Evolutionary conservation across 2,113 vertebrate genomes (phyloP), one percentile per base, ranked within the genome.

Genomic region (Solea solea): DNA sequence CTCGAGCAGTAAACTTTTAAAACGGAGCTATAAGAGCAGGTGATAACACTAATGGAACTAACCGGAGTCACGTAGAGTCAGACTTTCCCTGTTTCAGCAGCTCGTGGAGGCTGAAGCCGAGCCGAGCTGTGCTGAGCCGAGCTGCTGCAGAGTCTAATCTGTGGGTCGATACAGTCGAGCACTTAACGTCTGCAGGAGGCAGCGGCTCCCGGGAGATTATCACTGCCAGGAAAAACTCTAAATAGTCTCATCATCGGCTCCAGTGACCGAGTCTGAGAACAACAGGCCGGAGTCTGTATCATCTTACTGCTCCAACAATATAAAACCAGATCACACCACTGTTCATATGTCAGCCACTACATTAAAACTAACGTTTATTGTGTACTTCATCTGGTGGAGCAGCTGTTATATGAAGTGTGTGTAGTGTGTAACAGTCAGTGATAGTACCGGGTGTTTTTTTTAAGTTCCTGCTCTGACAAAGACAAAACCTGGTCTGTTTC

Each of bases 131-230:
- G 14, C 53, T 12, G 50, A 64, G 28, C 64, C 40, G 59, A 68
- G 70, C 78, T 59, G 45, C 76, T 73, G 73, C 68, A 69, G 72
- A 87, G 75, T 58, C 75, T 67, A 74, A 76, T 84, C 67, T 82
- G 42, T 9, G 48, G 86, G 90, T 94, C 93, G 40, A 93, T 93
- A 78, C 39, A 16, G 71, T 44, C 81, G 76, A 89, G 93, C 91
- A 88, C 82, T 92, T 92, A 89, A 79, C 84, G 74, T 84, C 51
- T 14, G 44, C 51, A 72, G 78, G 70, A 78, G 74, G 82, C 88
- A 74, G 81, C 41, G 34, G 41, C 9, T 73, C 86, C 73, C 84
- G 8, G 53, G 70, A 73, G 88, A 82, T 21, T 78, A 64, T 81
- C 63, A 70, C 52, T 94, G 80, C 89, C 89, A 78, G 90, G 91